Conservation (phyloP, 2,888 invertebrate species). For the Acanthacorydalis orientalis region DNA sequence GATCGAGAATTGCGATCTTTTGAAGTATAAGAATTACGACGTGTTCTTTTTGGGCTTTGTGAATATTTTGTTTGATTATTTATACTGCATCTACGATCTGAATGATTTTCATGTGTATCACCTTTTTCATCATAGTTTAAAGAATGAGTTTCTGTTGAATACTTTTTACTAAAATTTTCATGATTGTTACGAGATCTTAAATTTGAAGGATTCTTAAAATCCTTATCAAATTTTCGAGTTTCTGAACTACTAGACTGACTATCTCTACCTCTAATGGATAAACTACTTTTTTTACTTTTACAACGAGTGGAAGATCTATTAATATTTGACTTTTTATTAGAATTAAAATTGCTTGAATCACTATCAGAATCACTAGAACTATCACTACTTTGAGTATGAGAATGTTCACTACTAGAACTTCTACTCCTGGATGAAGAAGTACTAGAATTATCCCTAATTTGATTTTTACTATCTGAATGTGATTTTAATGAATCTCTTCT, state of each 20-base stretch:
- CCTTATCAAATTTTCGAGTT: constrained; percentile 1
- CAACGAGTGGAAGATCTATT: constrained; percentile 1
- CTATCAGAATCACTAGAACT: constrained; percentile 9
- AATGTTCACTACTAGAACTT: background rate
- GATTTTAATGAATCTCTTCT: background rate
- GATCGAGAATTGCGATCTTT: constrained; percentile 10
- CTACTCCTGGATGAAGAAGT: constrained; percentile 1
- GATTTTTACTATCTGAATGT: background rate
- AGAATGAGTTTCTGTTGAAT: too few species aligned
- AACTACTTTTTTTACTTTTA: constrained; percentile 12
- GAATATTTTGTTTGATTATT: background rate
- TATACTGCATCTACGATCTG: background rate
- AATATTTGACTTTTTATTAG: too few species aligned
- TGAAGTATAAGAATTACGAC: background rate
- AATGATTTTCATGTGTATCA: background rate
- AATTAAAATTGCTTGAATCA: constrained; percentile 2
- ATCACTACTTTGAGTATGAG: background rate
- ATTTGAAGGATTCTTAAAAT: constrained; percentile 1
- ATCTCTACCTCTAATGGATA: constrained; percentile 11
- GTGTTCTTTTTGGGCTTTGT: background rate
- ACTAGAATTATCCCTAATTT: constrained; percentile 2
- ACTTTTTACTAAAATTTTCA: background rate
- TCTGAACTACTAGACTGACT: constrained; percentile 6
- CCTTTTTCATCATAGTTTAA: too few species aligned
- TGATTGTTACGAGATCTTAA: background rate